A percentile compares a stretch with the other conserved stretches of the same genome.
phyloP scores from a whole-genome alignment of 2,797 vertebrate species.

The Oceanodroma leucorhoa region DNA sequence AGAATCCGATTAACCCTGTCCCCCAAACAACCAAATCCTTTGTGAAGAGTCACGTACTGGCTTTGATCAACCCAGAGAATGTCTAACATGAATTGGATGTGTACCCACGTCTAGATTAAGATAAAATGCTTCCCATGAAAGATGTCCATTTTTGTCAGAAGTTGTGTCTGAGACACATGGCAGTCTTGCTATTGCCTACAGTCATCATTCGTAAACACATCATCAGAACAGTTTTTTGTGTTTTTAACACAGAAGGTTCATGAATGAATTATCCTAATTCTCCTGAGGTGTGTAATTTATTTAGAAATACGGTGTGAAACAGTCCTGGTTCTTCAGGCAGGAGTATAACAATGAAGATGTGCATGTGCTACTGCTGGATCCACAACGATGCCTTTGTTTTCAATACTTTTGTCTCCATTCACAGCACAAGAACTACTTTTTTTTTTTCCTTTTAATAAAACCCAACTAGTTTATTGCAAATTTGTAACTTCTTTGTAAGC shows the following conservation, averaged over 20 bases:
- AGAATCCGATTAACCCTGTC: not conserved
- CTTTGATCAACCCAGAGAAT: not conserved
- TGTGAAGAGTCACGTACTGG: not conserved
- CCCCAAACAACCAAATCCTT: not conserved
- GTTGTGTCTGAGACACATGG: not conserved
- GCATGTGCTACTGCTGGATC: not conserved
- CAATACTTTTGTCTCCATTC: not conserved
- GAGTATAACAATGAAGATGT: rapidly evolving
- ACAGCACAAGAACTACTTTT: not conserved
- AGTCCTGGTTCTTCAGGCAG: not conserved
- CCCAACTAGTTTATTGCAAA: not conserved
- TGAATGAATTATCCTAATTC: not conserved
- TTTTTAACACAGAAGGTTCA: not conserved
- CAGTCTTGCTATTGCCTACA: not conserved
- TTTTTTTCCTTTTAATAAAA: not conserved
- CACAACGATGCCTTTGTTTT: not conserved
- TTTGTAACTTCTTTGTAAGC: not conserved
- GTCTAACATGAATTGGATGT: not conserved
- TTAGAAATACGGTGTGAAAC: not conserved
- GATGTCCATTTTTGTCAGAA: not conserved
- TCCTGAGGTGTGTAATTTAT: not conserved
- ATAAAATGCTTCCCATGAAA: not conserved
- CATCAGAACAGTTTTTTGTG: not conserved
- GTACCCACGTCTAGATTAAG: not conserved
- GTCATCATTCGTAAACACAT: not conserved